A percentile compares a stretch with the other conserved stretches of the same genome.
Evolutionary conservation across 2,113 vertebrate species (phyloP).

Genomic region (Muscicapa adusta): DNA sequence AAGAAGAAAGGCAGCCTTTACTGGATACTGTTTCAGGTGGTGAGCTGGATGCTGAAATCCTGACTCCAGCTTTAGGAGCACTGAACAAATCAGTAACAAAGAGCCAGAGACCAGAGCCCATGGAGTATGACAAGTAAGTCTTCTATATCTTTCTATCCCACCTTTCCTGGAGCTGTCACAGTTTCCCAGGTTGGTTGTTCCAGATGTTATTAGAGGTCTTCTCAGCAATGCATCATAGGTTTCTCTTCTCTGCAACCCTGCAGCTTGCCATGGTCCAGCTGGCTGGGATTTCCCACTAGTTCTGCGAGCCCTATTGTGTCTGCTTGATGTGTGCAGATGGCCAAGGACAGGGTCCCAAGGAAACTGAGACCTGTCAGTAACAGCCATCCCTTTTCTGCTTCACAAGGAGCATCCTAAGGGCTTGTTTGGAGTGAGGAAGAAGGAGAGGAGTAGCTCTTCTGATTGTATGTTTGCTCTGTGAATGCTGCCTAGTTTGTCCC

Average conservation of each 20-base stretch:
- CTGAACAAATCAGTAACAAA: conserved; percentile 74
- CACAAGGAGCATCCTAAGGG: neutral
- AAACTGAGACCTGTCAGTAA: neutral
- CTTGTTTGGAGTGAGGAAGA: neutral
- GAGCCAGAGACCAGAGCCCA: conserved; percentile 75
- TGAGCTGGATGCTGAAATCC: conserved; percentile 68
- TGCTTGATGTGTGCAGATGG: neutral
- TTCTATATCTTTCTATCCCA: neutral
- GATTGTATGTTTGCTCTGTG: neutral
- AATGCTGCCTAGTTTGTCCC: neutral
- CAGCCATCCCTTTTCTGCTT: neutral
- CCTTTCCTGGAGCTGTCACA: neutral
- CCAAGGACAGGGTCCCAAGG: neutral
- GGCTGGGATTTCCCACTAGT: neutral
- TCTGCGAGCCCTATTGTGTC: fast-evolving
- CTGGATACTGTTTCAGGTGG: conserved; percentile 61
- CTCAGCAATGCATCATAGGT: neutral
- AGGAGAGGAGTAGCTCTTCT: neutral
- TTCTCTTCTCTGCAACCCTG: neutral
- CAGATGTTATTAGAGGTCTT: neutral
- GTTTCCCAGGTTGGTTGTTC: neutral
- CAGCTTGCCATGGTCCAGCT: neutral
- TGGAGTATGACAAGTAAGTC: conserved; percentile 81
- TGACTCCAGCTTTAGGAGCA: conserved; percentile 12
- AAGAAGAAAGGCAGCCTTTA: conserved; percentile 63